A percentile compares a stretch with the other conserved stretches of the same genome.
phyloP scores from a whole-genome alignment of 2,888 invertebrate species.

The Xanthia togata region DNA sequence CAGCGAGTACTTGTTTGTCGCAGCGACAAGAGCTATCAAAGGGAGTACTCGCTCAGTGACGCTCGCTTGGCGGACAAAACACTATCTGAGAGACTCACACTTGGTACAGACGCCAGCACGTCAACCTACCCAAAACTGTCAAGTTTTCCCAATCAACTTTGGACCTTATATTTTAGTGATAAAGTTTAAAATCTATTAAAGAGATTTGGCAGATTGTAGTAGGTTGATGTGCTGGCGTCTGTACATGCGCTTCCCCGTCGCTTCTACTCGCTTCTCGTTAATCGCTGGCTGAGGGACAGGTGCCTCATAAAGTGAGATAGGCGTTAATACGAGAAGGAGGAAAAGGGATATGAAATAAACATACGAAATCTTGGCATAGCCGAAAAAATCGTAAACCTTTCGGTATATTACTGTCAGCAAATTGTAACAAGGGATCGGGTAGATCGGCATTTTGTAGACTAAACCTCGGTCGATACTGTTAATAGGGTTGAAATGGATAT shows the following conservation, averaged over 20 bases:
- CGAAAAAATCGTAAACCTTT: conserved; percentile 51
- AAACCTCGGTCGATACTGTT: background rate
- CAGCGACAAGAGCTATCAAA: background rate
- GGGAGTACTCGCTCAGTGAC: background rate
- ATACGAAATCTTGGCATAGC: conserved; percentile 28
- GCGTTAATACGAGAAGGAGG: conserved; percentile 15
- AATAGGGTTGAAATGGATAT: no score
- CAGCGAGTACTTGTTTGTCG: background rate
- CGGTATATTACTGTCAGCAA: conserved; percentile 46
- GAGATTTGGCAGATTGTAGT: no score
- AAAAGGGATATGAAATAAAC: conserved; percentile 29
- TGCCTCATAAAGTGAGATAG: conserved; percentile 28
- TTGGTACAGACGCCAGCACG: no score
- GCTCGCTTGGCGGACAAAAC: background rate
- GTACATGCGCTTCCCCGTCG: no score
- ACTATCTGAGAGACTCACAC: background rate
- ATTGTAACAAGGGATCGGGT: conserved; percentile 17
- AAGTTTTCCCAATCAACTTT: no score
- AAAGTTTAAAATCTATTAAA: no score
- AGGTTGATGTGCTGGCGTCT: no score
- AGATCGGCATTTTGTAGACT: conserved; percentile 1
- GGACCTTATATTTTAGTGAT: no score
- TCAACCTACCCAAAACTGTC: no score
- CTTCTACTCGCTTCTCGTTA: background rate
- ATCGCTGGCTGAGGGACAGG: background rate